A percentile compares a stretch with the other conserved stretches of the same genome.
Evolutionary conservation across 2,797 vertebrate species (phyloP).

Genomic region (Acipenser oxyrinchus): DNA sequence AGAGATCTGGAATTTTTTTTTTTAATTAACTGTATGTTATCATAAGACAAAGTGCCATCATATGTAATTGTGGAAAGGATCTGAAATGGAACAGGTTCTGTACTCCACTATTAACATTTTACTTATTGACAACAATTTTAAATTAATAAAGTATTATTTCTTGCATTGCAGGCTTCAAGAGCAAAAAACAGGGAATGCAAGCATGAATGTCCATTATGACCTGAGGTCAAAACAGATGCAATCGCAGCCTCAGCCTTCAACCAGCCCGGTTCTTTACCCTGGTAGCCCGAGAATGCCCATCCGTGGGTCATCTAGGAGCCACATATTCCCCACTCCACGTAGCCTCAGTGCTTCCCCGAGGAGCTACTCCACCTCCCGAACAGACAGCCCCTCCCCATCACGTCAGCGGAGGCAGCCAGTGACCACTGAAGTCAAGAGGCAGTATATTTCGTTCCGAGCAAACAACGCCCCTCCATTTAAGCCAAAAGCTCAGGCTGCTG

Average conservation of each 20-base stretch:
- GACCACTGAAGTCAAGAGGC: slow-evolving; percentile 37
- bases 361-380: slow-evolving; percentile 63
- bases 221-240: slow-evolving; percentile 49
- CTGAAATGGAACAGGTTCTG: no score
- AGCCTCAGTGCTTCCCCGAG: slow-evolving; percentile 71
- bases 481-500: slow-evolving; percentile 40
- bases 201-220: slow-evolving; percentile 35
- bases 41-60: no score
- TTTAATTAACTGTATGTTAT: no score
- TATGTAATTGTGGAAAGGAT: no score
- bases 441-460: slow-evolving; percentile 48
- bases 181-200: slow-evolving; percentile 44
- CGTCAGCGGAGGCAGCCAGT: slow-evolving; percentile 54
- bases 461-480: slow-evolving; percentile 45
- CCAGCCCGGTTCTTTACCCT: slow-evolving; percentile 31
- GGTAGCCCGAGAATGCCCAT: slow-evolving; percentile 55
- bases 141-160: not conserved
- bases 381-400: slow-evolving; percentile 81
- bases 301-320: slow-evolving; percentile 45
- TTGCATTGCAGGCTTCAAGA: slow-evolving; percentile 56
- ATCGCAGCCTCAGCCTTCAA: slow-evolving; percentile 41
- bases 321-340: slow-evolving; percentile 56
- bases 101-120: no score
- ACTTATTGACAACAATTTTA: no score
- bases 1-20: no score